Base-by-base conservation (phyloP, 2,888 invertebrate species). In the Amphipoea lucens region DNA sequence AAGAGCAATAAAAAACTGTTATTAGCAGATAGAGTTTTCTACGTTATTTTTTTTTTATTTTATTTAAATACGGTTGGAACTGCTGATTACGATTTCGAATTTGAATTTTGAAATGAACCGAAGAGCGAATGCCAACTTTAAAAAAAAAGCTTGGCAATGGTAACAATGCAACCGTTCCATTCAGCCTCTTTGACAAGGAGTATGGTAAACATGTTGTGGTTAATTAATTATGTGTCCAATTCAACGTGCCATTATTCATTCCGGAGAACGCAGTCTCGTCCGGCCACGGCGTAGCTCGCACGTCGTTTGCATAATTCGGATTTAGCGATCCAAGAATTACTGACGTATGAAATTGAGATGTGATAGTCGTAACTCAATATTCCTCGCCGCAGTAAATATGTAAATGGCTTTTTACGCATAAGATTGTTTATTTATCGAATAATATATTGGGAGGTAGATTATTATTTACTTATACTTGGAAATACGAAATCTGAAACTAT, bases 261-360 rank as follows among this genome's bases (percentile, higher is more conserved):
- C 76, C 76, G n/a, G 12, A 71, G 77, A 74, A 74, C 68, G 76
- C 29, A 83, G 80, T 69, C 74, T 51, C 63, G 84, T 71, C 87
- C 87, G 68, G 51, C 48, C 7, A 57, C 45, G 65, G 60, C 74
- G 71, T 74, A 76, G 68, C 79, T 78, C 72, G 62, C 82, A 80
- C 84, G 75, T 84, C 79, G 79, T 87, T 90, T 79, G 90, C 81
- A 88, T 90, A 90, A 84, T 89, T 86, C 78, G 70, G 69, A 84
- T 82, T 82, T 80, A 87, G 84, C 84, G 75, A 80, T 83, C 78
- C 82, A 81, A 82, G 89, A 87, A 82, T 90, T 76, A 83, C 66
- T 79, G 75, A 75, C 70, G 75, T 73, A 78, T 79, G 83, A 78
- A 85, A 85, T 87, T 84, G 71, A 81, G 74, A 82, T 81, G 79